Conservation (phyloP, 2,888 invertebrate genomes). For the Drosophila nr. medialis region DNA sequence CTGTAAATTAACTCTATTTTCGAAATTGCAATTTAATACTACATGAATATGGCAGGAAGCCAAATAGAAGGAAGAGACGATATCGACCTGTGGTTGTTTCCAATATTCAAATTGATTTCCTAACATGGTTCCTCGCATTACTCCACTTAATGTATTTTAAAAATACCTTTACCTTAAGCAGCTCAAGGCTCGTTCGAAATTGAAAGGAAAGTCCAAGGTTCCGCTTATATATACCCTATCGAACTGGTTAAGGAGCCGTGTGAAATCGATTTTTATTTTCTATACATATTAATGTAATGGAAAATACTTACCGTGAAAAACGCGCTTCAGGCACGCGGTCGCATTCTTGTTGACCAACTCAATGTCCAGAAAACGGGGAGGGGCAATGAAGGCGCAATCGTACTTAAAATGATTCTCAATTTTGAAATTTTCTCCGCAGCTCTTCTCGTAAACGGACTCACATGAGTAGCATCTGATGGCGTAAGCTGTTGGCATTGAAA, state of each 20-base stretch:
- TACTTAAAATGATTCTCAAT: constrained; percentile 78
- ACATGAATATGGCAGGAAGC: neutral
- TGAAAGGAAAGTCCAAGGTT: neutral
- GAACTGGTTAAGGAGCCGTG: neutral
- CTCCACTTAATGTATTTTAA: neutral
- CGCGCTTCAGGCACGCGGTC: constrained; percentile 82
- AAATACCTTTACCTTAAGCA: neutral
- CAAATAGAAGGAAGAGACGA: neutral
- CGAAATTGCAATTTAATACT: accelerated
- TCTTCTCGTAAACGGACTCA: constrained; percentile 81
- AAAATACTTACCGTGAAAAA: constrained; percentile 78
- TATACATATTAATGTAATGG: constrained; percentile 5
- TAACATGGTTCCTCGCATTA: neutral
- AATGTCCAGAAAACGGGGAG: constrained; percentile 80
- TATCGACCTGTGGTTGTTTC: neutral
- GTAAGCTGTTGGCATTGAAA: constrained; percentile 72
- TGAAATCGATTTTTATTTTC: neutral
- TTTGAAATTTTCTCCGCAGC: constrained; percentile 80
- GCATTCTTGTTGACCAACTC: constrained; percentile 74
- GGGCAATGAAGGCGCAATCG: constrained; percentile 77
- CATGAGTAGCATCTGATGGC: constrained; percentile 83
- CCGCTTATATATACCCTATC: neutral
- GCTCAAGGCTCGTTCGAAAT: neutral
- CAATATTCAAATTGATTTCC: neutral
- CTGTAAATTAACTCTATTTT: neutral